Evolutionary conservation across 1,140 invertebrate genomes (phyloP), one percentile per base, ranked within the genome.

Genomic region (Aradophagus sp.): DNA sequence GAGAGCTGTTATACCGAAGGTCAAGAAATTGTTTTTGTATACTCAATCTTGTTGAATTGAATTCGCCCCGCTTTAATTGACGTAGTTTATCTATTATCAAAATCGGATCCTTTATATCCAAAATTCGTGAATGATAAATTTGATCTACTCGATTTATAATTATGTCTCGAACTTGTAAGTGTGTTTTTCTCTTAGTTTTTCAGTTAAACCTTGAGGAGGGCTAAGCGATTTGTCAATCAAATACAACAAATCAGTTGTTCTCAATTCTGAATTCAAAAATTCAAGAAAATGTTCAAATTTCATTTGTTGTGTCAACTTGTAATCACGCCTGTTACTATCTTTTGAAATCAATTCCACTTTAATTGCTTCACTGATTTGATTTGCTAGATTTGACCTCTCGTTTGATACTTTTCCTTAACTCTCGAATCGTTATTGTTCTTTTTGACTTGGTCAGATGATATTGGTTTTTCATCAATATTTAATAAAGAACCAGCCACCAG

Each of bases 181-280:
- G 2, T 14, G 2, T 6, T 19, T 38, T 19, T 0, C 13, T 5
- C 11, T 19, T n/a, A 13, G 7, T 1, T 17, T 17, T 2, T 7
- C 11, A 1, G 4, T 8, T 23, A 36, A 13, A 17, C n/a, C n/a
- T 2, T 36, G 7, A 6, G 16, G 16, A 17, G 31, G 11, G 1
- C 1, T 7, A 2, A 36, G 7, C 11, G 2, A 3, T 17, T 36
- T 12, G 7, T 36, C 35, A 7, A 36, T 36, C 10, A 41, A n/a
- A 12, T 41, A 26, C 12, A 41, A 26, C 4, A 41, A 13, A 5
- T 41, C 38, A 12, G 23, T 26, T n/a, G 11, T 41, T 15, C 38
- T 41, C n/a, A 41, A 14, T 26, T 41, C 38, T 14, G 38, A 41
- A 2, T 12, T 12, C 5, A 41, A 41, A 27, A 41, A 41, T 12